phyloP scores from a whole-genome alignment of 2,888 invertebrate genomes.

The Drosophila colorata region DNA sequence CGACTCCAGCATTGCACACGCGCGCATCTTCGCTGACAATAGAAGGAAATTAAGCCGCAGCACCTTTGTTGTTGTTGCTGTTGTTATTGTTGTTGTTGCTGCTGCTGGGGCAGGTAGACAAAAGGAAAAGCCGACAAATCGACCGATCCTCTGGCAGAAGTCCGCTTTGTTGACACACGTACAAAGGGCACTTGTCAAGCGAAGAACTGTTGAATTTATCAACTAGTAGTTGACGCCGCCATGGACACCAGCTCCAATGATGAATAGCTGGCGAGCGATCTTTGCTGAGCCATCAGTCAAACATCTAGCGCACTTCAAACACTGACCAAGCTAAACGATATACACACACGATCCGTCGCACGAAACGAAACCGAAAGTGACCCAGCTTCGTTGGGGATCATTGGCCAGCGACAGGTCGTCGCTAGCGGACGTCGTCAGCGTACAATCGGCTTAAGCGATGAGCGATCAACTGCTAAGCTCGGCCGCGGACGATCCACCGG shows the following conservation, averaged over 20 bases:
- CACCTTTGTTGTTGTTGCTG: conserved; percentile 32
- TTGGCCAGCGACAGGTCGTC: conserved; percentile 44
- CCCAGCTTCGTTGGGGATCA: conserved; percentile 32
- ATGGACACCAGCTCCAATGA: conserved; percentile 46
- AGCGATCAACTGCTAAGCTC: conserved; percentile 74
- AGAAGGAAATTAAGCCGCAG: conserved; percentile 74
- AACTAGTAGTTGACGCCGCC: conserved; percentile 54
- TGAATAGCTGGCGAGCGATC: conserved; percentile 42
- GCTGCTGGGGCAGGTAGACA: conserved; percentile 55
- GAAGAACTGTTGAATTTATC: conserved; percentile 20
- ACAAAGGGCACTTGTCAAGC: conserved; percentile 55
- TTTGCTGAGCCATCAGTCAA: neutral
- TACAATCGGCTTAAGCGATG: conserved; percentile 70
- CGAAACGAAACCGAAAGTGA: conserved; percentile 40
- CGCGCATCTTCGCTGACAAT: conserved; percentile 67
- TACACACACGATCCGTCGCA: neutral
- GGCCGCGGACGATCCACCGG: conserved; percentile 58
- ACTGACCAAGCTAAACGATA: conserved; percentile 45
- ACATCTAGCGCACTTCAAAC: conserved; percentile 44
- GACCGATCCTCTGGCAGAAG: conserved; percentile 56
- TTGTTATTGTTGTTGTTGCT: conserved; percentile 22
- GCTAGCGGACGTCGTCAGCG: conserved; percentile 38
- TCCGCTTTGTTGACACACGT: conserved; percentile 69
- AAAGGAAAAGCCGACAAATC: conserved; percentile 65
- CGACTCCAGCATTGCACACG: conserved; percentile 73